Evolutionary conservation across 1,140 invertebrate species (phyloP).

Genomic region (Ceratosolen fusciceps): DNA sequence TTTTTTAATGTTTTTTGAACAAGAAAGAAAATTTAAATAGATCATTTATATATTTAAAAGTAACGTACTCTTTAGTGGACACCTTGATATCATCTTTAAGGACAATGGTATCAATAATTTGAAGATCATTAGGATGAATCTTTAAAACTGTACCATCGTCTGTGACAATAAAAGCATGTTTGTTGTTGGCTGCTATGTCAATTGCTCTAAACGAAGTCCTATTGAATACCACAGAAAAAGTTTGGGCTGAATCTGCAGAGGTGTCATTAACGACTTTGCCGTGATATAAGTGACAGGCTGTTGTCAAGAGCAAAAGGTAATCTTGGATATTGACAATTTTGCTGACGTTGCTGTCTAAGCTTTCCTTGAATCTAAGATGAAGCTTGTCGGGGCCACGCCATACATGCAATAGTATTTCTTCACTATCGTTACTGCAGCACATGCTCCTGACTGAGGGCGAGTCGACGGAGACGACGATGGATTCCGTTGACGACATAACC

Average conservation of each 20-base stretch:
- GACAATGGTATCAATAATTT: constrained; percentile 74
- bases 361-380: constrained; percentile 56
- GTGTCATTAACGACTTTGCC: constrained; percentile 54
- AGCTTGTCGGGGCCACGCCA: constrained; percentile 65
- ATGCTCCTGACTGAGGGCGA: background rate
- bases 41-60: constrained; percentile 2
- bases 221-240: constrained; percentile 51
- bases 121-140: constrained; percentile 72
- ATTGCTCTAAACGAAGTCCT: constrained; percentile 65
- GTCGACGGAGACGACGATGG: background rate
- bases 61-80: constrained; percentile 75
- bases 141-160: constrained; percentile 75
- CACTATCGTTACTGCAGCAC: background rate
- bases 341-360: constrained; percentile 59
- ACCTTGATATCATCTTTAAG: constrained; percentile 76
- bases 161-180: constrained; percentile 76
- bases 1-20: background rate
- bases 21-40: constrained; percentile 19
- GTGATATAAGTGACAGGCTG: constrained; percentile 61
- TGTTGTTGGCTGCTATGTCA: constrained; percentile 76
- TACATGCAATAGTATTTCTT: constrained; percentile 51
- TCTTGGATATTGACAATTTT: constrained; percentile 62
- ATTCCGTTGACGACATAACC: constrained; percentile 35
- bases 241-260: constrained; percentile 40
- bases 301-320: constrained; percentile 64